These are phyloP conservation scores for Loripinus fragilis DNA, from an alignment of 2,888 invertebrate species.

Conservation along the genomic window DNA sequence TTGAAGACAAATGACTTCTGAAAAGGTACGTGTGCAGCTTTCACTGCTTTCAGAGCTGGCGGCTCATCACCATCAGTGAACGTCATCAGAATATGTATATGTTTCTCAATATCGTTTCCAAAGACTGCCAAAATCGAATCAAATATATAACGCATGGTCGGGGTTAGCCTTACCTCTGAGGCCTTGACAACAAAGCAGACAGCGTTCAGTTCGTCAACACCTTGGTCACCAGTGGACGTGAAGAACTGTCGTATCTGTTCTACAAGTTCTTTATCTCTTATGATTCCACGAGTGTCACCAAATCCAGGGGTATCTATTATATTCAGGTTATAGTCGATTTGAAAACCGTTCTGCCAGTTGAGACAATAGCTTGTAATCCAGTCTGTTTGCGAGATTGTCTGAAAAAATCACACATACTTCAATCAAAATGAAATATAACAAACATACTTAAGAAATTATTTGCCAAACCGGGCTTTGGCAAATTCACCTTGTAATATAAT, in stretches of 20 bases:
- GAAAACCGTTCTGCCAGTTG: slow-evolving; percentile 23
- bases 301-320: slow-evolving; percentile 62
- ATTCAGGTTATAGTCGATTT: slow-evolving; percentile 46
- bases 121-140: slow-evolving; percentile 50
- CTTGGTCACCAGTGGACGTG: slow-evolving; percentile 32
- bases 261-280: slow-evolving; percentile 48
- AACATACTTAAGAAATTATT: too few species aligned
- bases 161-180: slow-evolving; percentile 46
- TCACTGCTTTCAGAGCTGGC: slow-evolving; percentile 48
- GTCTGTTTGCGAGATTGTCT: slow-evolving; percentile 57
- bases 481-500: too few species aligned
- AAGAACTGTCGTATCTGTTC: slow-evolving; percentile 55
- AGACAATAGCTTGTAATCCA: slow-evolving; percentile 58
- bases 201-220: slow-evolving; percentile 45
- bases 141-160: slow-evolving; percentile 52
- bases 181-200: slow-evolving; percentile 57
- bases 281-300: slow-evolving; percentile 55
- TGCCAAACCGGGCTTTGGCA: too few species aligned
- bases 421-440: too few species aligned
- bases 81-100: slow-evolving; percentile 52
- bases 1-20: slow-evolving; percentile 46
- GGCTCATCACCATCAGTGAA: slow-evolving; percentile 56
- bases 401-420: too few species aligned
- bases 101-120: slow-evolving; percentile 52
- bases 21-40: slow-evolving; percentile 37